Evolutionary conservation across 2,113 vertebrate species (phyloP).

Genomic region (Paedocypris sp.): DNA sequence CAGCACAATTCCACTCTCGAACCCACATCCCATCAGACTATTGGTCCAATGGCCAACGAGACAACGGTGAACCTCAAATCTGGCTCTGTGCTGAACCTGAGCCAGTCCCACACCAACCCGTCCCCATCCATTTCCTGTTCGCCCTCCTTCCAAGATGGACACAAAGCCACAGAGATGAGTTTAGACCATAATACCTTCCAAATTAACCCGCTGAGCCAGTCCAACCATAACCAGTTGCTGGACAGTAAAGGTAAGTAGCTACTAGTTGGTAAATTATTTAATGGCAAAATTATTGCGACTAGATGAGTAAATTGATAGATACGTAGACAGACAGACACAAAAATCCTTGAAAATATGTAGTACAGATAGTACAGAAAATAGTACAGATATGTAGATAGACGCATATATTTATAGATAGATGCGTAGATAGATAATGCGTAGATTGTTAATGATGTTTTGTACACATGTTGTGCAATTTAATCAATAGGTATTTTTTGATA

Average conservation of each 20-base stretch:
- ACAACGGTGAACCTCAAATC: slow-evolving; percentile 22
- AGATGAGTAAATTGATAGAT: no score
- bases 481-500: no score
- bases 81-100: slow-evolving; percentile 32
- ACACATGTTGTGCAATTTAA: no score
- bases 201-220: slow-evolving; percentile 18
- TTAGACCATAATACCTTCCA: slow-evolving; percentile 14
- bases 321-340: no score
- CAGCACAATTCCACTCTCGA: slow-evolving; percentile 12
- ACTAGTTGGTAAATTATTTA: no score
- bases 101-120: background rate
- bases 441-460: no score
- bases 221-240: slow-evolving; percentile 19
- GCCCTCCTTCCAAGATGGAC: slow-evolving; percentile 31
- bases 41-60: slow-evolving; percentile 20
- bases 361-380: no score
- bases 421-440: no score
- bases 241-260: slow-evolving; percentile 31
- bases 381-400: no score
- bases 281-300: no score
- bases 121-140: slow-evolving; percentile 32
- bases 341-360: no score
- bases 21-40: slow-evolving; percentile 22
- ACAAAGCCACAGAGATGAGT: slow-evolving; percentile 3
- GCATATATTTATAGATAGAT: no score